Evolutionary conservation across 2,797 vertebrate species (phyloP).

Genomic region (Macrochelys suwanniensis): DNA sequence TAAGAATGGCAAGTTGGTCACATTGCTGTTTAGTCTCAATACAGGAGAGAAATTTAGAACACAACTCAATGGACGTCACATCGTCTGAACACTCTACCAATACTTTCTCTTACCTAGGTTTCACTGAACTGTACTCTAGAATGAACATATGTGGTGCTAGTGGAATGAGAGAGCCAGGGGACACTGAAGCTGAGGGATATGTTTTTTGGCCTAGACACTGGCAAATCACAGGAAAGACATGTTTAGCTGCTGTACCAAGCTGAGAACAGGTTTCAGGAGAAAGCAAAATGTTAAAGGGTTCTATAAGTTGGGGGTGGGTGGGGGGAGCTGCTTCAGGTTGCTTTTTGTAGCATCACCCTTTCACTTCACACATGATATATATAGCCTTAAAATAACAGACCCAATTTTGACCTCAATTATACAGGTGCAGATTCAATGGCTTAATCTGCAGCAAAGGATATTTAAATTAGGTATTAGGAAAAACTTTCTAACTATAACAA

Average conservation of each 20-base stretch:
- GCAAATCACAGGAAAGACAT: slow-evolving; percentile 35
- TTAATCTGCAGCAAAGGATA: neutral
- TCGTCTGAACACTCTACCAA: slow-evolving; percentile 35
- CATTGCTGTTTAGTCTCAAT: slow-evolving; percentile 20
- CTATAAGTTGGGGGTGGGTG: neutral
- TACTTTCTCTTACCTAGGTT: slow-evolving; percentile 1
- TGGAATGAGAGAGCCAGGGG: neutral
- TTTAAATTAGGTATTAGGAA: neutral
- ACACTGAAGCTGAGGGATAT: neutral
- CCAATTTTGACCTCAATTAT: slow-evolving; percentile 29
- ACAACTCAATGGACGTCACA: slow-evolving; percentile 14
- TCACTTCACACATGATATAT: neutral
- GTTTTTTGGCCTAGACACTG: slow-evolving; percentile 28
- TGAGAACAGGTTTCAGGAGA: slow-evolving; percentile 3
- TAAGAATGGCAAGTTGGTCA: neutral
- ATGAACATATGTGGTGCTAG: slow-evolving; percentile 2
- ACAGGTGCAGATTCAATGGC: neutral
- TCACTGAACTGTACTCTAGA: slow-evolving; percentile 8
- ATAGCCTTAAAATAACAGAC: slow-evolving; percentile 46
- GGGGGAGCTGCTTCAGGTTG: neutral
- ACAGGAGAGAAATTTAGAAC: slow-evolving; percentile 29
- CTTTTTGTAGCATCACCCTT: neutral
- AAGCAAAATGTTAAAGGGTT: slow-evolving; percentile 38
- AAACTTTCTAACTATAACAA: neutral
- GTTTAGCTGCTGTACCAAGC: neutral